Percentiles rank a stretch among this genome's conserved stretches.
Conservation (phyloP, 1,140 invertebrate species). For the Drosophila sucinea region DNA sequence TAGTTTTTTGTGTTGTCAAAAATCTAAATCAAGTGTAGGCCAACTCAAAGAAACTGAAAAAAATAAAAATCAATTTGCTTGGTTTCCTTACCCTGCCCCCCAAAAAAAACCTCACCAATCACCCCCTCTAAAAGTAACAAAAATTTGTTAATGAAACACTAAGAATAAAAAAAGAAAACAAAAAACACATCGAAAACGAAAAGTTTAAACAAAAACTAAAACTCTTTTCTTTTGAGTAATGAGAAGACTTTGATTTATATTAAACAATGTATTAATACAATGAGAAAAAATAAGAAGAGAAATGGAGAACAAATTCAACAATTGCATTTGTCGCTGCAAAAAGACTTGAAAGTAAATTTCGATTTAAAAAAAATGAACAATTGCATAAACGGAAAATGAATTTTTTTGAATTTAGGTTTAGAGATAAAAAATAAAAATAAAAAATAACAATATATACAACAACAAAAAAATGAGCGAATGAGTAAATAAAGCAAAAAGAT, state of each 20-base stretch:
- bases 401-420: slow-evolving; percentile 70
- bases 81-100: neutral
- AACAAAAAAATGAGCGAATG: slow-evolving; percentile 31
- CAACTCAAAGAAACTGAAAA: slow-evolving; percentile 26
- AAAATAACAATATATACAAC: slow-evolving; percentile 27
- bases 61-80: slow-evolving; percentile 15
- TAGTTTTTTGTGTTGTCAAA: slow-evolving; percentile 9
- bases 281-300: slow-evolving; percentile 72
- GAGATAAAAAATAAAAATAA: slow-evolving; percentile 63
- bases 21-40: slow-evolving; percentile 20
- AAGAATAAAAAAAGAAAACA: slow-evolving; percentile 18
- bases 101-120: neutral
- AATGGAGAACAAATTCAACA: slow-evolving; percentile 76
- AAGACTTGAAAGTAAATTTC: slow-evolving; percentile 81
- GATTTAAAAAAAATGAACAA: slow-evolving; percentile 22
- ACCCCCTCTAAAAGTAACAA: neutral
- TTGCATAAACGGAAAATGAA: slow-evolving; percentile 16
- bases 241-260: slow-evolving; percentile 76
- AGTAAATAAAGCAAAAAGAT: slow-evolving; percentile 36
- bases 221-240: slow-evolving; percentile 38
- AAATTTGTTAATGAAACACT: slow-evolving; percentile 23
- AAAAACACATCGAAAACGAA: slow-evolving; percentile 33
- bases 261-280: slow-evolving; percentile 31
- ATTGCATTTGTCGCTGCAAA: slow-evolving; percentile 82
- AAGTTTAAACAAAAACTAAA: slow-evolving; percentile 15